Percentiles rank a stretch among this genome's conserved stretches.
Conservation (phyloP, 2,888 invertebrate species). For the Torymus texanus region DNA sequence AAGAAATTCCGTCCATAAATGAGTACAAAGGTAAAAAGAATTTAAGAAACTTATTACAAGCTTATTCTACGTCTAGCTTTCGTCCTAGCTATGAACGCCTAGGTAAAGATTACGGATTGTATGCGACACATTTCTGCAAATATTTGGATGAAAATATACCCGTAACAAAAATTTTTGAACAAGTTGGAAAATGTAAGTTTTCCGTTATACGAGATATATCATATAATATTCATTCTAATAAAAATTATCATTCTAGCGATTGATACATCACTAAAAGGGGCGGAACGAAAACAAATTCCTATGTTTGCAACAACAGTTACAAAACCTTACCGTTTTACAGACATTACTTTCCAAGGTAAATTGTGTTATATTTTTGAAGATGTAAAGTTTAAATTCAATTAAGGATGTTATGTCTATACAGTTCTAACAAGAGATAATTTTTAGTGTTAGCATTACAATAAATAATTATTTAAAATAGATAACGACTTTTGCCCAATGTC, state of each 20-base stretch:
- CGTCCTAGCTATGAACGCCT: conserved; percentile 62
- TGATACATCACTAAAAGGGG: conserved; percentile 65
- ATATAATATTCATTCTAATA: conserved; percentile 1
- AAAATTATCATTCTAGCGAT: conserved; percentile 63
- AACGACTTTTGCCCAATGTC: too few relatives aligned
- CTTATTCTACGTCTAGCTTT: conserved; percentile 71
- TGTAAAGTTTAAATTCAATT: too few relatives aligned
- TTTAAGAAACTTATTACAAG: conserved; percentile 69
- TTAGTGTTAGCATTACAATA: too few relatives aligned
- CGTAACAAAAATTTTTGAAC: conserved; percentile 68
- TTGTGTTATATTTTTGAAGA: neutral
- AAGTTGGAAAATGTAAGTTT: conserved; percentile 68
- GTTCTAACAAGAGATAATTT: too few relatives aligned
- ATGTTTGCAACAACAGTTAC: conserved; percentile 67
- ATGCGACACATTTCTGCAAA: conserved; percentile 68
- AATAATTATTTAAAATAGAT: too few relatives aligned
- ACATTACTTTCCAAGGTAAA: conserved; percentile 62
- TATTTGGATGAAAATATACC: conserved; percentile 66
- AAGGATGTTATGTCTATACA: too few relatives aligned
- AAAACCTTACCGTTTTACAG: conserved; percentile 67
- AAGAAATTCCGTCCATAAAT: conserved; percentile 66
- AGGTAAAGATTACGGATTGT: conserved; percentile 67
- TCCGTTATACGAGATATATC: neutral
- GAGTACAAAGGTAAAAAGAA: conserved; percentile 66
- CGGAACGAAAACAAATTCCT: conserved; percentile 69